Conservation (phyloP, 2,113 vertebrate species). For the Cyphomyrus discorhynchus region DNA sequence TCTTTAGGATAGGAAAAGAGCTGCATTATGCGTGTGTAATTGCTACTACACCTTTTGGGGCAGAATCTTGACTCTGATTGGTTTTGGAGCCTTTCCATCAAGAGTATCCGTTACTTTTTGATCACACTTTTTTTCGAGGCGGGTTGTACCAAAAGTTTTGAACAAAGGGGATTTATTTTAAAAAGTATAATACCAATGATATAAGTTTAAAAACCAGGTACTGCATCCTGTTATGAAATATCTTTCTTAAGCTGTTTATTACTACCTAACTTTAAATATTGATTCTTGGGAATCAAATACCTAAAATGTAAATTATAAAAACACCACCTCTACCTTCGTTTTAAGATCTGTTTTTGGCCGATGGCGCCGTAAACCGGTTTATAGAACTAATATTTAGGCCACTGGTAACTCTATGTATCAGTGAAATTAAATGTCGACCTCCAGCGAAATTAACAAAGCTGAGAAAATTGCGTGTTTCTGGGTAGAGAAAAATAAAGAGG, state of each 20-base stretch:
- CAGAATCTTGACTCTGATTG: background rate
- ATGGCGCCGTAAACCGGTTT: background rate
- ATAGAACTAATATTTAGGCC: background rate
- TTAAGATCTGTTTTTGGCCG: background rate
- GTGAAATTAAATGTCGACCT: background rate
- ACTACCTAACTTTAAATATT: background rate
- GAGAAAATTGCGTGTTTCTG: background rate
- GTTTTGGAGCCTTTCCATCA: conserved; percentile 8
- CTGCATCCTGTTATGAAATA: background rate
- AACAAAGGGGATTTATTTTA: conserved; percentile 25
- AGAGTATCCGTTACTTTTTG: conserved; percentile 34
- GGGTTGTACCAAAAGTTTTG: conserved; percentile 57
- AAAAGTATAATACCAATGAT: background rate
- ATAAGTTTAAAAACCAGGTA: background rate
- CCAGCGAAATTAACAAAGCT: background rate
- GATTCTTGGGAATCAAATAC: background rate
- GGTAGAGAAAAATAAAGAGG: background rate
- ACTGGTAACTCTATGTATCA: background rate
- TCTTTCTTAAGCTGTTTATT: background rate
- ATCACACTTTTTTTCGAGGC: conserved; percentile 16
- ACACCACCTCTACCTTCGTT: background rate
- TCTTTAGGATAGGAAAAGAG: background rate
- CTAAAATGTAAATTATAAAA: background rate
- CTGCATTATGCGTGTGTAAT: background rate
- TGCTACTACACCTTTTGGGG: background rate